These are phyloP conservation scores for Schizotus pectinicornis DNA, from an alignment of 2,888 invertebrate genomes.

Conservation along the genomic window DNA sequence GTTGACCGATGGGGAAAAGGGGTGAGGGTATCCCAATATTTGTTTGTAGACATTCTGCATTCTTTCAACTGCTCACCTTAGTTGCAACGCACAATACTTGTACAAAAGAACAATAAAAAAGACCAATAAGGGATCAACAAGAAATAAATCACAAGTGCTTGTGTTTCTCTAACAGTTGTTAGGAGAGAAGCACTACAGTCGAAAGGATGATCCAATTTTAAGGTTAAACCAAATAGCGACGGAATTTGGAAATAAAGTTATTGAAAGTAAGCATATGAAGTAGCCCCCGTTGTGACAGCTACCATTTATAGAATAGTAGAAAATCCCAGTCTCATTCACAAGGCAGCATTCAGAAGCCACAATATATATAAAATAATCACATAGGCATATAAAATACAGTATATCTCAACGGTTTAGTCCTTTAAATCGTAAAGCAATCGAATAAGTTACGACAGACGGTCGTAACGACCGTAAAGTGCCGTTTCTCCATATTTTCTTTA, in stretches of 20 bases:
- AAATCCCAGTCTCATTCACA: conserved; percentile 56
- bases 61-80: too few species aligned
- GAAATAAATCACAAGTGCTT: conserved; percentile 17
- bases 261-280: conserved; percentile 4
- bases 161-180: conserved; percentile 17
- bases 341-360: conserved; percentile 52
- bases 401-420: too few species aligned
- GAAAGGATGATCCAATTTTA: conserved; percentile 1
- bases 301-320: conserved; percentile 34
- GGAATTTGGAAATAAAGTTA: too few species aligned
- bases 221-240: too few species aligned
- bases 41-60: too few species aligned
- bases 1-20: too few species aligned
- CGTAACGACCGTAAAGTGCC: too few species aligned
- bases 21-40: too few species aligned
- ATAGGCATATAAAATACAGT: conserved; percentile 45
- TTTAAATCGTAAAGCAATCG: too few species aligned
- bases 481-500: too few species aligned
- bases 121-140: conserved; percentile 5
- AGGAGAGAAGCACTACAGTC: conserved; percentile 15
- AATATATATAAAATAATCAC: conserved; percentile 44
- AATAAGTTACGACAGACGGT: too few species aligned
- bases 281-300: conserved; percentile 11
- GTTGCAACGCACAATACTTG: too few species aligned
- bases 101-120: not conserved